Base-by-base conservation (phyloP, 23 tunicate genomes). In the Trididemnum miniatum region DNA sequence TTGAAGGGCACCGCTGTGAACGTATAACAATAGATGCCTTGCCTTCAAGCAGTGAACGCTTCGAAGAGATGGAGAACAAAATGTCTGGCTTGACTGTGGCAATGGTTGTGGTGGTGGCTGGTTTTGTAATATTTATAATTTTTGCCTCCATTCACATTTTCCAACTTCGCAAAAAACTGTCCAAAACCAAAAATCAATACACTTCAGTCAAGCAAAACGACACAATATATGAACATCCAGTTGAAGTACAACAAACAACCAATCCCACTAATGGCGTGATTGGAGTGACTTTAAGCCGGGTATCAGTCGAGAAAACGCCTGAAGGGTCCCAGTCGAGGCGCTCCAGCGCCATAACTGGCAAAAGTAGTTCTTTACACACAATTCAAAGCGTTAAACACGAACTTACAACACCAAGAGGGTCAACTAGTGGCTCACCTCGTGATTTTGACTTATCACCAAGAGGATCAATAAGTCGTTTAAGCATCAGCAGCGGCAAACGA, bases 1-100 rank as follows among this genome's bases (percentile, higher is more conserved):
- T 57, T 44, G 38, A 20, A 22, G 91, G 91, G 1, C 26, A 36
- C 34, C 72, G 91, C 4, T 87, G 91, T 71, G 86, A 75, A 69
- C 35, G 62, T 5, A 36, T 52, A 3, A 1, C 34, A 36, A 31
- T 49, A 20, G 83, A 77, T 40, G 31, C 79, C 54, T 39, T 72
- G 49, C 9, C 50, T 15, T 38, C 57, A 15, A 39, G 59, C 57
- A 39, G 22, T 15, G 30, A 38, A 5, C 20, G 9, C 2, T 5
- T 37, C 9, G 59, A 73, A 39, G 59, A 20, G 3, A 39, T 20
- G 57, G 32, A 73, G 20, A 39, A 39, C 18, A 3, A 38, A 39
- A 7, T 35, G 40, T 83, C 87, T 1, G 33, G 26, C 15, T 35
- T 86, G 52, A 86, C 84, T 24, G 35, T 40, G 12, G 84, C 72